Percentiles rank a stretch among this genome's conserved stretches.
Conservation (phyloP, 2,888 invertebrate genomes). For the Steinernema carpocapsae region DNA sequence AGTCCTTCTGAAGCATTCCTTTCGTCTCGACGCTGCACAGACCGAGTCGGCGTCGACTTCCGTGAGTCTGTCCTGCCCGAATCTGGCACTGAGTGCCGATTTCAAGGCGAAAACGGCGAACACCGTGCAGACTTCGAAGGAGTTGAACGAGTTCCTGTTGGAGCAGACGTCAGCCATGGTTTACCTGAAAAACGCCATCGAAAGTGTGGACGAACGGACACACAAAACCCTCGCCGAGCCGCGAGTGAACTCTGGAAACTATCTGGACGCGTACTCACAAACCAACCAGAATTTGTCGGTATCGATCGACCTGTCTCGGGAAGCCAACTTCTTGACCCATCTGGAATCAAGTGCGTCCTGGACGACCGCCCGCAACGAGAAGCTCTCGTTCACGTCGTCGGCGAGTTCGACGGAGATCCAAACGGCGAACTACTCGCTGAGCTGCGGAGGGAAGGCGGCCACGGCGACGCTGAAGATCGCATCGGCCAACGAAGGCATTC, state of each 20-base stretch:
- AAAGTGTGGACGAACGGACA: conserved; percentile 11
- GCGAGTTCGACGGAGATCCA: neutral
- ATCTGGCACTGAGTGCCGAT: conserved; percentile 37
- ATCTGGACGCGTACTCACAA: conserved; percentile 19
- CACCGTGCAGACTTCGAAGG: neutral
- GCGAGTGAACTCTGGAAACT: conserved; percentile 10
- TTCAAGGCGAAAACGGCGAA: conserved; percentile 8
- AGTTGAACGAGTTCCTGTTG: neutral
- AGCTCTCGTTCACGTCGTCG: conserved; percentile 10
- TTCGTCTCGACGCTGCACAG: conserved; percentile 47
- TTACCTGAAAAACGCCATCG: conserved; percentile 7
- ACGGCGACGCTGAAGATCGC: conserved; percentile 8
- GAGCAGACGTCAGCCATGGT: conserved; percentile 27
- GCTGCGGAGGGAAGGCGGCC: neutral
- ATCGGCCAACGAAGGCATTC: neutral
- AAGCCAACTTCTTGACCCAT: neutral
- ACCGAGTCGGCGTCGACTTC: conserved; percentile 46
- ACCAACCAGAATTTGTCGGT: neutral
- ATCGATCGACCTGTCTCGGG: neutral
- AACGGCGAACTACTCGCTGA: conserved; percentile 24
- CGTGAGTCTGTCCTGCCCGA: conserved; percentile 43
- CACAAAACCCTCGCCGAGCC: conserved; percentile 10
- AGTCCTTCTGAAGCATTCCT: conserved; percentile 38
- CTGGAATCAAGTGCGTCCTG: neutral
- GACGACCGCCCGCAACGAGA: neutral